These are phyloP conservation scores for Paralinhomoeus sp. DNA, from an alignment of 2,888 invertebrate genomes.

Conservation along the genomic window DNA sequence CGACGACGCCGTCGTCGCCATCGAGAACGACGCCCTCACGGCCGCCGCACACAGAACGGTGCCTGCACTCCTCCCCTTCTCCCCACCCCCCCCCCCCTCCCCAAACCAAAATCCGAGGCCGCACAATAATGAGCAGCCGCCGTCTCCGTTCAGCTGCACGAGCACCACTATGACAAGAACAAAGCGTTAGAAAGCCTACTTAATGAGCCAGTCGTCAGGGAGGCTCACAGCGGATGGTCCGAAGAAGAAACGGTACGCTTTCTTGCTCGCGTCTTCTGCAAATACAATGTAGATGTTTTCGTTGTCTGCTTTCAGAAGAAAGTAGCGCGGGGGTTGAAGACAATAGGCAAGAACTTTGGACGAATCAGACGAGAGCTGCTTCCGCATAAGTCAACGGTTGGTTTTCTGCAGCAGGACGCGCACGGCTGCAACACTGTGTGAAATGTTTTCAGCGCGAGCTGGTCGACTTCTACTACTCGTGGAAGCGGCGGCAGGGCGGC, in stretches of 20 bases:
- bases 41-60: slow-evolving; percentile 83
- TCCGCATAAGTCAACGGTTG: slow-evolving; percentile 73
- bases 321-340: slow-evolving; percentile 89
- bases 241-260: slow-evolving; percentile 69
- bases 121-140: no score
- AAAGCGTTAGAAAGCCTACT: slow-evolving; percentile 84
- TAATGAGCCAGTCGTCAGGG: slow-evolving; percentile 85
- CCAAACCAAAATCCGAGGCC: no score
- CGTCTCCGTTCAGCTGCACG: slow-evolving; percentile 60
- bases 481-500: slow-evolving; percentile 98
- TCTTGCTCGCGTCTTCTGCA: no score
- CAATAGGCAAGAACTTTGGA: slow-evolving; percentile 97
- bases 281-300: no score
- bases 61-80: no score
- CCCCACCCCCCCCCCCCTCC: no score
- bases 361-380: slow-evolving; percentile 82
- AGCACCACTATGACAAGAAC: slow-evolving; percentile 83
- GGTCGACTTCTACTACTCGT: slow-evolving; percentile 93
- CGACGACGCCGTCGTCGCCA: slow-evolving; percentile 86
- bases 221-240: slow-evolving; percentile 89
- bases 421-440: no score
- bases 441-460: slow-evolving; percentile 50
- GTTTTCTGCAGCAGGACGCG: no score
- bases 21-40: slow-evolving; percentile 85
- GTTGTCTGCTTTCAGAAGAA: slow-evolving; percentile 29